These are phyloP conservation scores for Remorina albescens DNA, from an alignment of 2,797 vertebrate genomes.

Conservation along the genomic window DNA sequence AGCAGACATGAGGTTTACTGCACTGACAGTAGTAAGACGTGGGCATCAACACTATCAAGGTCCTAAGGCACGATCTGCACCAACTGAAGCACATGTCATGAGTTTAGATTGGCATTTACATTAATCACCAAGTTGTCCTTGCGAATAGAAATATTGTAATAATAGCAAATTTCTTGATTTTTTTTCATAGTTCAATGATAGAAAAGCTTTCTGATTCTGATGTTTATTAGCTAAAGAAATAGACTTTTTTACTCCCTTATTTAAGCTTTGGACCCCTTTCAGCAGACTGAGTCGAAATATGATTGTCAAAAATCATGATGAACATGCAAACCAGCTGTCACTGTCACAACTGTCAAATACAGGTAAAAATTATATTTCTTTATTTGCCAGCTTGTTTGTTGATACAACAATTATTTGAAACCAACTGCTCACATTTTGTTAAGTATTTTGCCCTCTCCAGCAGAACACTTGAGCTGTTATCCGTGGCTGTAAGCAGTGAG, in stretches of 20 bases:
- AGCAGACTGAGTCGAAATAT: neutral
- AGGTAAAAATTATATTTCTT: neutral
- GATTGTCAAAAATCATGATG: neutral
- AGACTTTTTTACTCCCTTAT: neutral
- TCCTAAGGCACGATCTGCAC: no score
- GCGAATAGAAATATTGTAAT: no score
- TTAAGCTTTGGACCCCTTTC: neutral
- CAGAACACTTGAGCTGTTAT: neutral
- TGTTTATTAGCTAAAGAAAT: neutral
- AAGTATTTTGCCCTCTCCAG: neutral
- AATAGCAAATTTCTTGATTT: no score
- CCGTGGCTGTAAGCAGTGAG: neutral
- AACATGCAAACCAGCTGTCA: neutral
- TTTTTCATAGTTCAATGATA: no score
- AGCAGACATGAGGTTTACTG: no score
- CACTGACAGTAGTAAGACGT: no score
- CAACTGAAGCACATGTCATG: no score
- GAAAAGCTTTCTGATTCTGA: no score
- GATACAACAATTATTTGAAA: neutral
- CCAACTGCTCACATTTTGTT: neutral
- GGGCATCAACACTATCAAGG: no score
- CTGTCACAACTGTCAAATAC: no score
- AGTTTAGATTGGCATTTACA: no score
- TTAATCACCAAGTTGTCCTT: no score
- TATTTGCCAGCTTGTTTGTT: neutral